Evolutionary conservation across 2,113 vertebrate species (phyloP).

Genomic region (Oreochromis niloticus): DNA sequence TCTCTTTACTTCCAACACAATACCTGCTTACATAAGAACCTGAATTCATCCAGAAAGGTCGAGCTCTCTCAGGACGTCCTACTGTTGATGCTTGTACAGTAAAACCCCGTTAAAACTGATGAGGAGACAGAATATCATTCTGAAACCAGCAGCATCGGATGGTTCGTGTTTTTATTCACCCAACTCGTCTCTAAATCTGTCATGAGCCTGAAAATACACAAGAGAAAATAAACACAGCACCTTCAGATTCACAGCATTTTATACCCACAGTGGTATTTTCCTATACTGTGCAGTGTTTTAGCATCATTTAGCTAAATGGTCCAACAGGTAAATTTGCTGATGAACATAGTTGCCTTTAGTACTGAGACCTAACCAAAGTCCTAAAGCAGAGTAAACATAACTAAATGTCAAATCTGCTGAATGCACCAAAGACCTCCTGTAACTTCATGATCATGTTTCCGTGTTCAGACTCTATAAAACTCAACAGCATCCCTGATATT

Average conservation of each 20-base stretch:
- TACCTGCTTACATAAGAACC: background rate
- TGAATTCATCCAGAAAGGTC: background rate
- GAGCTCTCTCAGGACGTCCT: background rate
- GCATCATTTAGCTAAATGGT: background rate
- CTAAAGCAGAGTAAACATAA: background rate
- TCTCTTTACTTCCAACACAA: background rate
- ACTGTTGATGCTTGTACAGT: fast-evolving
- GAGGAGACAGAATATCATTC: fast-evolving
- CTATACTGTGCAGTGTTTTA: background rate
- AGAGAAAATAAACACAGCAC: background rate
- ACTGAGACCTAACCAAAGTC: background rate
- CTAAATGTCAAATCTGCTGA: fast-evolving
- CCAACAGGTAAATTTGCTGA: background rate
- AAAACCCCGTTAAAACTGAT: background rate
- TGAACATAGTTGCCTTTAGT: background rate
- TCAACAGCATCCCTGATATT: background rate
- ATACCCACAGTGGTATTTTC: background rate
- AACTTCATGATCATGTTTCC: background rate
- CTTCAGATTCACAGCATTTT: background rate
- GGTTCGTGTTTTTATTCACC: background rate
- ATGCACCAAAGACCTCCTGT: fast-evolving
- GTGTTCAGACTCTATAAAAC: background rate
- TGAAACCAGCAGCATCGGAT: background rate
- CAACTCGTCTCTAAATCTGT: background rate
- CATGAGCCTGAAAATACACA: fast-evolving